phyloP scores from a whole-genome alignment of 2,113 vertebrate genomes.

The Hypomesus transpacificus region DNA sequence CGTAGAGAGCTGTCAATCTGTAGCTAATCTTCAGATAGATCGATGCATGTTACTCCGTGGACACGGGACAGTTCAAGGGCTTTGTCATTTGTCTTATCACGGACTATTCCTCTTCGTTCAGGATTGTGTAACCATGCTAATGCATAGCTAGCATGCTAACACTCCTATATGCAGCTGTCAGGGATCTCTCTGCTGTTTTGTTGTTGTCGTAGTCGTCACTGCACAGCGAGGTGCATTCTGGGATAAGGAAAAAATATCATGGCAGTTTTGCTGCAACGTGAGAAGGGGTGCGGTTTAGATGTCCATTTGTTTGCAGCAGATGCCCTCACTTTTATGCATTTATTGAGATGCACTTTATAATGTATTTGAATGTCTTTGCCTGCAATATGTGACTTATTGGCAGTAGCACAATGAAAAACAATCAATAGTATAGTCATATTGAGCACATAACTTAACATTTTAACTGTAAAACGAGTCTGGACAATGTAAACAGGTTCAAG shows the following conservation, averaged over 20 bases:
- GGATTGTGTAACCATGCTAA: slow-evolving; percentile 23
- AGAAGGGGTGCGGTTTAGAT: slow-evolving; percentile 58
- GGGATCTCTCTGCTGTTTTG: slow-evolving; percentile 58
- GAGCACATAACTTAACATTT: background rate
- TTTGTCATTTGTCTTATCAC: slow-evolving; percentile 7
- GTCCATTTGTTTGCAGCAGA: background rate
- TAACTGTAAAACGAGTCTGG: too few species aligned
- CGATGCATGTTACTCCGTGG: slow-evolving; percentile 9
- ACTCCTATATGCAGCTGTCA: slow-evolving; percentile 37
- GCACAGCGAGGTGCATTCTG: slow-evolving; percentile 61
- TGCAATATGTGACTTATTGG: background rate
- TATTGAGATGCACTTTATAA: too few species aligned
- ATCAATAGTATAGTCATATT: background rate
- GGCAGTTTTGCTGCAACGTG: slow-evolving; percentile 60
- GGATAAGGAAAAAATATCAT: slow-evolving; percentile 46
- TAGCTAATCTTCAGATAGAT: background rate
- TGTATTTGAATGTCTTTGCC: too few species aligned
- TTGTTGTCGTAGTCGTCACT: slow-evolving; percentile 75
- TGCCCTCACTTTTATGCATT: too few species aligned
- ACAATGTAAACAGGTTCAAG: too few species aligned
- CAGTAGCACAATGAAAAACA: too few species aligned
- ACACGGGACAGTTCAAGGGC: background rate
- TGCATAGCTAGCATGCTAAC: slow-evolving; percentile 60
- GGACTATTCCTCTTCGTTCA: slow-evolving; percentile 12
- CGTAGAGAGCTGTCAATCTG: too few species aligned